Evolutionary conservation across 2,113 vertebrate species (phyloP), one percentile per base, ranked within the genome.

Genomic region (Okapia johnstoni): DNA sequence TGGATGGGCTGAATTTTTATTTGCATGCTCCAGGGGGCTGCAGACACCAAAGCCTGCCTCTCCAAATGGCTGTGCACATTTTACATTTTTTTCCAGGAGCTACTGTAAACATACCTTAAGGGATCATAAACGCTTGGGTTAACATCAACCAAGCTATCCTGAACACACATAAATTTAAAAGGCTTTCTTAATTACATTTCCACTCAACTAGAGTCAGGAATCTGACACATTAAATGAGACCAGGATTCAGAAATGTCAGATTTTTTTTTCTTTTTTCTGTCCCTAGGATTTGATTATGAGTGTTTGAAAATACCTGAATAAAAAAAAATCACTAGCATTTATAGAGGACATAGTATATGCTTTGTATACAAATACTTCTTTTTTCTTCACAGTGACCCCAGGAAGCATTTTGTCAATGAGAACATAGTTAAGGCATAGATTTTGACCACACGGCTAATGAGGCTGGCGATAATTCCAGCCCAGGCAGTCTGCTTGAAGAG

Each of bases 131-230:
- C 0, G 15, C 86, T 73, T 85, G n/a, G 84, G 87, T 97, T 97
- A 93, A 89, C 92, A 95, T 80, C 70, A 87, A 61, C 76, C 58
- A 92, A 63, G 52, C 48, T 66, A 90, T n/a, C 83, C 54, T 96
- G 61, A 92, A 61, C 52, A 93, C 80, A 73, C 52, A 90, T 36
- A 90, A 43, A 97, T 94, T 94, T 88, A 96, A 96, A 96, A 81
- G 87, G 54, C 36, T 87, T 61, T 97, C 79, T 77, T 93, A 92
- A 97, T 93, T 89, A 92, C 84, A 87, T 66, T 96, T 97, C 63
- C n/a, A 94, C 94, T 96, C 21, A 55, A 52, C 80, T 85, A 91
- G 87, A 84, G 76, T 73, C 60, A 54, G 79, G 52, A 96, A 76
- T 23, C 70, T 89, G 80, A 60, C 63, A 85, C 14, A 85, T 63